Conservation (phyloP, 2,888 invertebrate genomes). For the Bimastos eiseni region DNA sequence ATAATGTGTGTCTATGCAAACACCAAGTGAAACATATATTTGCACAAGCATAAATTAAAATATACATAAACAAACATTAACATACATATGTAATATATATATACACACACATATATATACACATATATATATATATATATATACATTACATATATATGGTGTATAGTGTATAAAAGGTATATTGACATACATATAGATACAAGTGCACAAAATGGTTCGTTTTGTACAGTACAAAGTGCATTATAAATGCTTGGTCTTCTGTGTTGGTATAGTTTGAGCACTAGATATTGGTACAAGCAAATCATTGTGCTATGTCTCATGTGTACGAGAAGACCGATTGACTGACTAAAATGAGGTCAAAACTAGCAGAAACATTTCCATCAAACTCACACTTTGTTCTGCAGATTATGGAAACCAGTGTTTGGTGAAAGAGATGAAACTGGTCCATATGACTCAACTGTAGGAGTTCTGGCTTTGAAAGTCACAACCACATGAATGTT, state of each 20-base stretch:
- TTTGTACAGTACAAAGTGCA: slow-evolving; percentile 3
- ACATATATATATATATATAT: not conserved
- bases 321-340: not conserved
- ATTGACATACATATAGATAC: not conserved
- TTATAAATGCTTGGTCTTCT: not conserved
- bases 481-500: not conserved
- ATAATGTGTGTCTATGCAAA: not conserved
- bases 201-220: not conserved
- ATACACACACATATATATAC: not conserved
- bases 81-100: not conserved
- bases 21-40: slow-evolving; percentile 13
- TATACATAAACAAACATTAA: not conserved
- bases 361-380: not conserved
- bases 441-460: not conserved
- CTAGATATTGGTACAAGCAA: not conserved
- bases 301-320: not conserved
- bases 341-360: not conserved
- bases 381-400: not conserved
- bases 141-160: not conserved
- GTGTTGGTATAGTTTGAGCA: not conserved
- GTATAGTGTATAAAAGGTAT: no score
- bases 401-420: no score
- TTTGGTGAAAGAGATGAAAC: no score
- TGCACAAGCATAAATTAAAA: not conserved
- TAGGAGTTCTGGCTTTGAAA: not conserved